Conservation (phyloP, 2,113 vertebrate genomes). For the Callaeas wilsoni region DNA sequence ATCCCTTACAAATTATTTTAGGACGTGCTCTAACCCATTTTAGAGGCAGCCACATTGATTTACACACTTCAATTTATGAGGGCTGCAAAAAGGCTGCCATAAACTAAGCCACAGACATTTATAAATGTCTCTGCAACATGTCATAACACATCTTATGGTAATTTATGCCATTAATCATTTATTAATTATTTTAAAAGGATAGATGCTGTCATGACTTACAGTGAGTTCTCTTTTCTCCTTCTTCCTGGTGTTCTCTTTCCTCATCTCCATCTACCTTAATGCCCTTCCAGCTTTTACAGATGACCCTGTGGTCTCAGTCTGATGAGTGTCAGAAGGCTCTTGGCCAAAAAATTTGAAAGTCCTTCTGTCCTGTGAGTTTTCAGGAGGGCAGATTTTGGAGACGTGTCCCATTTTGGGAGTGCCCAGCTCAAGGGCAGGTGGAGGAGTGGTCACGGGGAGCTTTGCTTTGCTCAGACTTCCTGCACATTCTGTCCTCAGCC, state of each 20-base stretch:
- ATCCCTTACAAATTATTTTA: conserved; percentile 36
- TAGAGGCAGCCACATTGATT: conserved; percentile 53
- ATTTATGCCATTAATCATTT: conserved; percentile 51
- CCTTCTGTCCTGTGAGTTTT: neutral
- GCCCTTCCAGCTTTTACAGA: neutral
- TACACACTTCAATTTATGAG: conserved; percentile 54
- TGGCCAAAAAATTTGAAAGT: neutral
- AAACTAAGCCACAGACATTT: conserved; percentile 50
- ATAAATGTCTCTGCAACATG: conserved; percentile 63
- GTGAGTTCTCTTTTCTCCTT: neutral
- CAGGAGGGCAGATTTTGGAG: neutral
- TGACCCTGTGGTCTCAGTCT: neutral
- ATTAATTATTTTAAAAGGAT: conserved; percentile 43
- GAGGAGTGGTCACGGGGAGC: fast-evolving
- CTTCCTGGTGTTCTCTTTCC: neutral
- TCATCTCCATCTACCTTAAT: neutral
- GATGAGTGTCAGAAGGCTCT: neutral
- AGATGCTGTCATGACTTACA: neutral
- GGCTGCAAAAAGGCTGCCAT: conserved; percentile 45
- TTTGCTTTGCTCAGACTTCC: neutral
- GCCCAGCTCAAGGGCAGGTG: neutral
- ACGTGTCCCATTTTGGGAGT: fast-evolving
- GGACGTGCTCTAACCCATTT: neutral
- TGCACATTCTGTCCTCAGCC: neutral
- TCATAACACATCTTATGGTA: conserved; percentile 59